phyloP scores from a whole-genome alignment of 2,113 vertebrate genomes.

The Ramphastos sulfuratus region DNA sequence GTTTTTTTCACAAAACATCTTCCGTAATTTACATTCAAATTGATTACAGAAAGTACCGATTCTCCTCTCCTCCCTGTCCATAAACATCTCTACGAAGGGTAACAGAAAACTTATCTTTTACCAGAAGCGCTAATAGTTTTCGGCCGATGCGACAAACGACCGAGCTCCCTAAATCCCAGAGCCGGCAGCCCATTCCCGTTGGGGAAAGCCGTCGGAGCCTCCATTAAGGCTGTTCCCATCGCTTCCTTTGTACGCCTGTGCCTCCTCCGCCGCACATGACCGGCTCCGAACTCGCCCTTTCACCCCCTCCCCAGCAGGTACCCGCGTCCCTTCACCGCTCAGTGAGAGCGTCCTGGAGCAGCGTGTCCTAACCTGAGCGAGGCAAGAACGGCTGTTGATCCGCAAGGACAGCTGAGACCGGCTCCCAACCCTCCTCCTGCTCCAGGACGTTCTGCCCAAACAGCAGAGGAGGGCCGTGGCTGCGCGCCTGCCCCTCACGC shows the following conservation, averaged over 20 bases:
- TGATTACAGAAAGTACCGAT: not conserved
- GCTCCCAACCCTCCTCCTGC: not conserved
- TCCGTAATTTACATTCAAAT: too few species aligned
- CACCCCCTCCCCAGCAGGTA: not conserved
- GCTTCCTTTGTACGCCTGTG: slow-evolving; percentile 18
- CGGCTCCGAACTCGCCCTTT: not conserved
- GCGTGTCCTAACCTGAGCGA: slow-evolving; percentile 17
- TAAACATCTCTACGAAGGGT: not conserved
- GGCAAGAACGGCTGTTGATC: not conserved
- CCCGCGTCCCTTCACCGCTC: not conserved
- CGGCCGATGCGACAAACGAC: not conserved
- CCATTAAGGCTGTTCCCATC: not conserved
- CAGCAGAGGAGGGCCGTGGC: not conserved
- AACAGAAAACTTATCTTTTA: rapidly evolving
- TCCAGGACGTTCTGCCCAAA: slow-evolving; percentile 43
- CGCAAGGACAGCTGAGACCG: not conserved
- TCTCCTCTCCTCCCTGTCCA: not conserved
- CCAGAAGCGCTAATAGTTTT: not conserved
- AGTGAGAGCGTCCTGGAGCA: rapidly evolving
- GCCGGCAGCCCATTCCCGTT: not conserved
- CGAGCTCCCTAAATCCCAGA: not conserved
- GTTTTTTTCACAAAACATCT: not conserved
- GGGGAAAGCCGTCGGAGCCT: not conserved
- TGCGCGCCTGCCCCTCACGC: not conserved
- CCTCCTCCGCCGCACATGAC: not conserved